Evolutionary conservation across 2,113 vertebrate species (phyloP).

Genomic region (Mastomys coucha): DNA sequence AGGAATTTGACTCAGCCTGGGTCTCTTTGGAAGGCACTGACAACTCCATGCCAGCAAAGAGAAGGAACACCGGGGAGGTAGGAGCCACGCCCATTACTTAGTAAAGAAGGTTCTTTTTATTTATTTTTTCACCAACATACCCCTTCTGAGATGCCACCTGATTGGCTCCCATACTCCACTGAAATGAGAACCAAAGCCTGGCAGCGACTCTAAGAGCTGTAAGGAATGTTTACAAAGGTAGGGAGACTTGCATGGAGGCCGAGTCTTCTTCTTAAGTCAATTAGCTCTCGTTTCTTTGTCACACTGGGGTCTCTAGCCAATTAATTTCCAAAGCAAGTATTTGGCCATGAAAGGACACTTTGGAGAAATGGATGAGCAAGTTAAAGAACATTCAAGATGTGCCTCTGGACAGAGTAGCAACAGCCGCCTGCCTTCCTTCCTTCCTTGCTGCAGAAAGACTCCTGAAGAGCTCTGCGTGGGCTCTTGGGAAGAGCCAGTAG

Average conservation of each 20-base stretch:
- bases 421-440: neutral
- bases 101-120: neutral
- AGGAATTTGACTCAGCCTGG: conserved; percentile 67
- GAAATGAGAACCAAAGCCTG: conserved; percentile 46
- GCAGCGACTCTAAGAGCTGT: neutral
- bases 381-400: conserved; percentile 40
- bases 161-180: neutral
- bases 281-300: conserved; percentile 58
- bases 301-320: conserved; percentile 28
- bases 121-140: neutral
- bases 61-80: conserved; percentile 45
- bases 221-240: conserved; percentile 34
- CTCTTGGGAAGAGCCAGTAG: conserved; percentile 23
- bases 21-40: conserved; percentile 55
- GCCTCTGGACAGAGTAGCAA: conserved; percentile 5
- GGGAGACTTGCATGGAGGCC: neutral
- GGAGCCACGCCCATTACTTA: conserved; percentile 41
- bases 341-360: conserved; percentile 44
- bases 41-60: conserved; percentile 49
- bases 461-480: conserved; percentile 36
- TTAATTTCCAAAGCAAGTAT: conserved; percentile 52
- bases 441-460: conserved; percentile 28
- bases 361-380: neutral
- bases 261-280: conserved; percentile 3
- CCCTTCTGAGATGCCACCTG: conserved; percentile 22